phyloP scores from a whole-genome alignment of 2,113 vertebrate species.

The Maccullochella peelii region DNA sequence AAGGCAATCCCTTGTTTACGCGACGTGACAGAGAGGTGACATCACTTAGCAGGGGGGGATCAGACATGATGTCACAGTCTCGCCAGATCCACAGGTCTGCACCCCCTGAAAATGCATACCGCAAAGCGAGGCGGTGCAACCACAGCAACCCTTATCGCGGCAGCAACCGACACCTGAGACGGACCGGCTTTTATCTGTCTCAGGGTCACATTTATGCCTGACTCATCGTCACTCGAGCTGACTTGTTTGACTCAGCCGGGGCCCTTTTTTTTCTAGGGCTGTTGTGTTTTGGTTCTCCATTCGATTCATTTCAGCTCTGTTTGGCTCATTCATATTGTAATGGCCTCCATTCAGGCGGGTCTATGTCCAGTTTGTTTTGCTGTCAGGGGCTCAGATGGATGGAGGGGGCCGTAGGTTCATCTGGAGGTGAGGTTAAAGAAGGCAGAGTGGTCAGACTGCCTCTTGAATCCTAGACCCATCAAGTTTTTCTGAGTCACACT shows the following conservation, averaged over 20 bases:
- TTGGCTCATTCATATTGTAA: constrained; percentile 82
- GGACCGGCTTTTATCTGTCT: constrained; percentile 12
- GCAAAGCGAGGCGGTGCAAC: constrained; percentile 23
- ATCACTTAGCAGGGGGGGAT: constrained; percentile 58
- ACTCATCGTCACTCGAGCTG: constrained; percentile 70
- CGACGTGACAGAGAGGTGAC: constrained; percentile 67
- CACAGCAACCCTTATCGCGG: constrained; percentile 48
- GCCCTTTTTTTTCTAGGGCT: constrained; percentile 44
- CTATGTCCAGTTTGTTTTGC: constrained; percentile 83
- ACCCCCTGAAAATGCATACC: constrained; percentile 44
- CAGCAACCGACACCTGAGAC: constrained; percentile 59
- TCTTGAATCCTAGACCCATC: constrained; percentile 36
- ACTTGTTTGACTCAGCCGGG: constrained; percentile 55
- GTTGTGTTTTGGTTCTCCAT: constrained; percentile 63
- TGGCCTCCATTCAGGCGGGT: constrained; percentile 76
- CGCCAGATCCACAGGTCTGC: constrained; percentile 54
- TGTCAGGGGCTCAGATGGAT: constrained; percentile 80
- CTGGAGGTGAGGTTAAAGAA: constrained; percentile 79
- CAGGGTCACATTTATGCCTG: constrained; percentile 67
- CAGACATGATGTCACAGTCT: constrained; percentile 78
- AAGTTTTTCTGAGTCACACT: constrained; percentile 42
- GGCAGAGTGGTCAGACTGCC: constrained; percentile 48
- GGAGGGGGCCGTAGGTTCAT: constrained; percentile 77
- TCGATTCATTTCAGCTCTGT: constrained; percentile 76
- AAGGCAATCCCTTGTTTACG: constrained; percentile 65